Evolutionary conservation across 1,140 invertebrate species (phyloP).

Genomic region (Papilio dardanus): DNA sequence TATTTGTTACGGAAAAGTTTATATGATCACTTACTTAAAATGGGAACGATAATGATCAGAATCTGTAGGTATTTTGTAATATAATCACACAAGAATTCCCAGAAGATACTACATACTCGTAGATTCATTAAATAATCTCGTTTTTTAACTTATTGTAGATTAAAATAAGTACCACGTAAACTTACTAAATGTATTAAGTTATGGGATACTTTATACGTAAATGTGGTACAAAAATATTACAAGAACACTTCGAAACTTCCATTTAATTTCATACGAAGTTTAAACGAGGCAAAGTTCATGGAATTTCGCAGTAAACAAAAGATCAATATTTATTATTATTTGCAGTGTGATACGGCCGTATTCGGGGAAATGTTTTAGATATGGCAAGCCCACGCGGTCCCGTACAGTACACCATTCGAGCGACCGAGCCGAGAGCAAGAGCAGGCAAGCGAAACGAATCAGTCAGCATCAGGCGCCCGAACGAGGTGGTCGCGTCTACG

Average conservation of each 20-base stretch:
- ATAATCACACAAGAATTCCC: no score
- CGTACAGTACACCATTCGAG: constrained; percentile 20
- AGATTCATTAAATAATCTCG: background rate
- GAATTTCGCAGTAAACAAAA: background rate
- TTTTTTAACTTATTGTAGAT: background rate
- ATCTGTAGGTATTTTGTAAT: background rate
- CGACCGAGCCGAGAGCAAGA: constrained; percentile 70
- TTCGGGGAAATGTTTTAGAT: constrained; percentile 47
- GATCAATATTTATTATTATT: constrained; percentile 20
- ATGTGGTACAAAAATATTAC: background rate
- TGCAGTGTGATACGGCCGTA: constrained; percentile 20
- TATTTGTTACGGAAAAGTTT: background rate
- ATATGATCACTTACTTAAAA: background rate
- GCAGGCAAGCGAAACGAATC: constrained; percentile 67
- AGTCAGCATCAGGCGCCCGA: constrained; percentile 79
- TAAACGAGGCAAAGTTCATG: background rate
- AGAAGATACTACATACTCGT: no score
- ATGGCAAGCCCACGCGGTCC: constrained; percentile 53
- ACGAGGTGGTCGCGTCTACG: constrained; percentile 59
- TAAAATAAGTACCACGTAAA: no score
- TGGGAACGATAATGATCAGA: background rate
- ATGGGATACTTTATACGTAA: background rate
- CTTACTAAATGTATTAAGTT: no score
- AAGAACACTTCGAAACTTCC: background rate
- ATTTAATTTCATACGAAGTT: background rate